Conservation (phyloP, 2,888 invertebrate genomes). For the Ctenicera cuprea region DNA sequence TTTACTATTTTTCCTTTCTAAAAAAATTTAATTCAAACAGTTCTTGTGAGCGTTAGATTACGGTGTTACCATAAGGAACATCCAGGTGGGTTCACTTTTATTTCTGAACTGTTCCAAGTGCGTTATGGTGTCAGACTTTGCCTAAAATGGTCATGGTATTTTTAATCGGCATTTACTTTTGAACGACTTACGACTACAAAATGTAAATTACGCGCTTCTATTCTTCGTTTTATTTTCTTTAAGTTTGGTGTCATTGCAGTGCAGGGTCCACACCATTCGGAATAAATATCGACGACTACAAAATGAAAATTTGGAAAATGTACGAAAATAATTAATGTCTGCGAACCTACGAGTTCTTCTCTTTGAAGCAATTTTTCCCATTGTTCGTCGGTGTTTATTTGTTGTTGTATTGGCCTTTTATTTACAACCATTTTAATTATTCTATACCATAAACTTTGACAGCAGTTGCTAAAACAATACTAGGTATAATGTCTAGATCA, state of each 20-base stretch:
- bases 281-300: slow-evolving; percentile 89
- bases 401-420: slow-evolving; percentile 87
- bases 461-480: too few relatives aligned
- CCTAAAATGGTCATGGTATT: slow-evolving; percentile 72
- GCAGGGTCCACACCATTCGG: slow-evolving; percentile 95
- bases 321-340: background rate
- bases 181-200: slow-evolving; percentile 80
- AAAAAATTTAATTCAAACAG: slow-evolving; percentile 27
- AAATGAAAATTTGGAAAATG: slow-evolving; percentile 36
- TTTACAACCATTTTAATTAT: slow-evolving; percentile 82
- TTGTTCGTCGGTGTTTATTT: slow-evolving; percentile 89
- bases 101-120: slow-evolving; percentile 85
- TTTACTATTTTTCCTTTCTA: slow-evolving; percentile 86
- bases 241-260: slow-evolving; percentile 88
- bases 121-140: slow-evolving; percentile 85
- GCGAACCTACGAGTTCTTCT: slow-evolving; percentile 84
- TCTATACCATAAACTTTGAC: too few relatives aligned
- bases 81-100: slow-evolving; percentile 92
- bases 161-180: slow-evolving; percentile 10
- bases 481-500: too few relatives aligned
- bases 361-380: slow-evolving; percentile 86
- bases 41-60: background rate
- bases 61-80: slow-evolving; percentile 85
- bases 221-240: slow-evolving; percentile 90
- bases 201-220: slow-evolving; percentile 88